Evolutionary conservation across 2,113 vertebrate species (phyloP).

Genomic region (Podarcis muralis): DNA sequence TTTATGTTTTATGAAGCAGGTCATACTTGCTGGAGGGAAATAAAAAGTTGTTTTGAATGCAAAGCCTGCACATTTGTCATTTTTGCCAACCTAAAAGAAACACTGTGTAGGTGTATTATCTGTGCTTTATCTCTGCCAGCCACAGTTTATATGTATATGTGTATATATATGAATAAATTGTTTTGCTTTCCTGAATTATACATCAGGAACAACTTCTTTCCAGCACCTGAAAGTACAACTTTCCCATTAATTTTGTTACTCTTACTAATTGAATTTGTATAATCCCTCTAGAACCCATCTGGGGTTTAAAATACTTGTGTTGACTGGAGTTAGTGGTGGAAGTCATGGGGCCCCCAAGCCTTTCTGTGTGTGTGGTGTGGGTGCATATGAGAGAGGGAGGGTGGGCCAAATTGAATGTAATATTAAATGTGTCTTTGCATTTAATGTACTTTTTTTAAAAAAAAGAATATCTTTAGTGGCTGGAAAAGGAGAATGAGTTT

Average conservation of each 20-base stretch:
- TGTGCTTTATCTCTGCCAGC: conserved; percentile 19
- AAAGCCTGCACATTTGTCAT: conserved; percentile 6
- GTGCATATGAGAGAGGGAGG: background rate
- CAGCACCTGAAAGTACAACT: background rate
- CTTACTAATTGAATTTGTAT: conserved; percentile 27
- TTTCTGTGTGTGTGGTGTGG: background rate
- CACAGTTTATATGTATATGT: background rate
- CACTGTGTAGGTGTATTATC: background rate
- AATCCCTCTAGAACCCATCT: conserved; percentile 11
- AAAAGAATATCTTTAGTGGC: background rate
- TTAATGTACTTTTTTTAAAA: background rate
- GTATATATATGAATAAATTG: background rate
- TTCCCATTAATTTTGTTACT: conserved; percentile 31
- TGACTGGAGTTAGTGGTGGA: background rate
- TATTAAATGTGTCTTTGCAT: background rate
- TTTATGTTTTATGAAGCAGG: conserved; percentile 24
- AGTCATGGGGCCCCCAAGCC: background rate
- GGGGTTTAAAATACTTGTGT: conserved; percentile 4
- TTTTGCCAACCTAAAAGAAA: conserved; percentile 25
- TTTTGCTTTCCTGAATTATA: conserved; percentile 36
- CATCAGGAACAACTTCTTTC: conserved; percentile 18
- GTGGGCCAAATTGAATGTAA: background rate
- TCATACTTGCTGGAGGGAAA: conserved; percentile 11
- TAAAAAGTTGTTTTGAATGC: conserved; percentile 31
- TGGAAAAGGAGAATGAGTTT: background rate